phyloP scores from a whole-genome alignment of 2,113 vertebrate genomes.

The Otocyon megalotis region DNA sequence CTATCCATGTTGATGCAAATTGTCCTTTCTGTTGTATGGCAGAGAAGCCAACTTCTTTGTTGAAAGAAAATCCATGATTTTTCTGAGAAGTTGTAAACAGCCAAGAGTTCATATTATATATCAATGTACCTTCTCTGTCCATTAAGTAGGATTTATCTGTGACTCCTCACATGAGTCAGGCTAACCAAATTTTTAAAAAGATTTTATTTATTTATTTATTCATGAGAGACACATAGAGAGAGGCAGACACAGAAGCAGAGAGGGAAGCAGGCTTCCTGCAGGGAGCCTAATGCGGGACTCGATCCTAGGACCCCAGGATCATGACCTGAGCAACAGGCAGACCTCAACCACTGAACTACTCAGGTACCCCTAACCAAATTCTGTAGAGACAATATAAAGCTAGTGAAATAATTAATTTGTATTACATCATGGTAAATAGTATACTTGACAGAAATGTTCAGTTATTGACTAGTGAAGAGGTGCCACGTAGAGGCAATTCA shows the following conservation, averaged over 20 bases:
- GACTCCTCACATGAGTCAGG: not conserved
- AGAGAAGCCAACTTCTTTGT: constrained; percentile 29
- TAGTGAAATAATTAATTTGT: constrained; percentile 1
- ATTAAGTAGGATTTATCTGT: not conserved
- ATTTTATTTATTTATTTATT: too few relatives aligned
- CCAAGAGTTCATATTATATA: not conserved
- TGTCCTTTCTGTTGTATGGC: not conserved
- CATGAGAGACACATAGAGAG: too few relatives aligned
- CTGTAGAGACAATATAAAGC: not conserved
- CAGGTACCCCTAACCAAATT: not conserved
- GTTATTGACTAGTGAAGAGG: not conserved
- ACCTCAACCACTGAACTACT: too few relatives aligned
- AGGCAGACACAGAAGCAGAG: too few relatives aligned
- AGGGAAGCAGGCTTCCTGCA: too few relatives aligned
- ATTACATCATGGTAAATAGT: not conserved
- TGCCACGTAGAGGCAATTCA: not conserved
- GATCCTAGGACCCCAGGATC: too few relatives aligned
- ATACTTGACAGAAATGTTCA: not conserved
- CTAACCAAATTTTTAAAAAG: not conserved
- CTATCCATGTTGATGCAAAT: too few relatives aligned
- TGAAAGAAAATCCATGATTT: constrained; percentile 26
- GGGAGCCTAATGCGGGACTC: too few relatives aligned
- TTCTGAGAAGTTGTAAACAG: not conserved
- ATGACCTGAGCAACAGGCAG: too few relatives aligned
- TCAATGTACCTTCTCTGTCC: not conserved